Percentiles rank a stretch among this genome's conserved stretches.
Evolutionary conservation across 2,888 invertebrate species (phyloP).

Genomic region (Ommatoiulus sabulosus): DNA sequence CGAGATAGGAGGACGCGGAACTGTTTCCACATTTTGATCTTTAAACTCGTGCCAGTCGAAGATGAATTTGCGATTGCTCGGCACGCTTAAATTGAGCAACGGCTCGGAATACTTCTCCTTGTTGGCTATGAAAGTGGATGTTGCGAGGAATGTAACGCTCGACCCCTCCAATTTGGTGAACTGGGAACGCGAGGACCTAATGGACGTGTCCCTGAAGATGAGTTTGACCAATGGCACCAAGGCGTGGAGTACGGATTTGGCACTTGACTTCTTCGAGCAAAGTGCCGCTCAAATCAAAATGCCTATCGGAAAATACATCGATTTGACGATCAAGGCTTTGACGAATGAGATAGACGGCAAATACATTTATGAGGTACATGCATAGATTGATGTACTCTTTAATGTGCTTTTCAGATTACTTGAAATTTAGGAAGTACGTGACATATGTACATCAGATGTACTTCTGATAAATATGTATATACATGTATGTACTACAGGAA

Average conservation of each 20-base stretch:
- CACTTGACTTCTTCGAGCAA: background rate
- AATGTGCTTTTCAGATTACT: too few relatives aligned
- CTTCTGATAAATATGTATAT: too few relatives aligned
- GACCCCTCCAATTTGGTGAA: background rate
- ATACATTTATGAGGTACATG: constrained; percentile 28
- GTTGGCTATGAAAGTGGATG: background rate
- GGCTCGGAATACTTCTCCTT: constrained; percentile 1
- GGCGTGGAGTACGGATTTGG: background rate
- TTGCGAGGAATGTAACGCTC: background rate
- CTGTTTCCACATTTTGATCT: background rate
- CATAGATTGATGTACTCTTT: too few relatives aligned
- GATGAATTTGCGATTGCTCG: background rate
- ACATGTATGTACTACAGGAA: too few relatives aligned
- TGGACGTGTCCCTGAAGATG: background rate
- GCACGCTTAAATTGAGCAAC: background rate
- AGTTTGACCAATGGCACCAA: background rate
- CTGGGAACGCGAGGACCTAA: background rate
- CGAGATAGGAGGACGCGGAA: background rate
- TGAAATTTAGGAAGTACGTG: too few relatives aligned
- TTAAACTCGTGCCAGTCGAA: background rate
- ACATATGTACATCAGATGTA: too few relatives aligned
- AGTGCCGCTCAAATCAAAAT: constrained; percentile 11
- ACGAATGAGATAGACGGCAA: constrained; percentile 22
- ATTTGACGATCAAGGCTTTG: constrained; percentile 17
- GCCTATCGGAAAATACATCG: background rate